A percentile compares a stretch with the other conserved stretches of the same genome.
Conservation (phyloP, 2,113 vertebrate genomes). For the Rynchops niger region DNA sequence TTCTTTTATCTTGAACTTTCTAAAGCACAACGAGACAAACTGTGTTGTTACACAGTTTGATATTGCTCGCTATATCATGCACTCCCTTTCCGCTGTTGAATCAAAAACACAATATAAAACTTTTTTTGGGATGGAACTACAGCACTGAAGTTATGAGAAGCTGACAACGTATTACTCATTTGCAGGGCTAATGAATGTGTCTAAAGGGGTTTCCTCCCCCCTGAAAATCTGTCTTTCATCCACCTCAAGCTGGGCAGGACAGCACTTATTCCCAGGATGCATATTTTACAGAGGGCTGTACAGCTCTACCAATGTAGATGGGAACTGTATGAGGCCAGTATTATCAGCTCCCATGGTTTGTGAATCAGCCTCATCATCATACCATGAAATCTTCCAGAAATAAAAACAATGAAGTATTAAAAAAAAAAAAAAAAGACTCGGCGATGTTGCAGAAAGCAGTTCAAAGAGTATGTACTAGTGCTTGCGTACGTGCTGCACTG, state of each 20-base stretch:
- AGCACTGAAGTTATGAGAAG: neutral
- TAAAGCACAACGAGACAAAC: conserved; percentile 13
- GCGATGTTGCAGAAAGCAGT: neutral
- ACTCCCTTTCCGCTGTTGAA: neutral
- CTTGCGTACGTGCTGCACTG: neutral
- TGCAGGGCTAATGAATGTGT: neutral
- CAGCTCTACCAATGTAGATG: neutral
- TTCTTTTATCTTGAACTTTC: conserved; percentile 42
- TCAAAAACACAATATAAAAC: neutral
- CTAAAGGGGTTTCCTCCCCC: neutral
- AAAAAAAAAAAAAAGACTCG: neutral
- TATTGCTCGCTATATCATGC: neutral
- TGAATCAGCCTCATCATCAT: neutral
- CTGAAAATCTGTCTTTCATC: neutral
- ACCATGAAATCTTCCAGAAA: neutral
- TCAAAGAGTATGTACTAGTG: neutral
- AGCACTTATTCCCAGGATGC: neutral
- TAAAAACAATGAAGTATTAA: neutral
- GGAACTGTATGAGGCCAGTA: neutral
- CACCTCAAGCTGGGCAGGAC: neutral
- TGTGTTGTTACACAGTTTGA: neutral
- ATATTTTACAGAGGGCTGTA: neutral
- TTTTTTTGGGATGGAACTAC: neutral
- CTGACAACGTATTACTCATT: neutral
- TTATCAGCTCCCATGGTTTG: neutral